Evolutionary conservation across 2,113 vertebrate species (phyloP).

Genomic region (Phoenicopterus ruber): DNA sequence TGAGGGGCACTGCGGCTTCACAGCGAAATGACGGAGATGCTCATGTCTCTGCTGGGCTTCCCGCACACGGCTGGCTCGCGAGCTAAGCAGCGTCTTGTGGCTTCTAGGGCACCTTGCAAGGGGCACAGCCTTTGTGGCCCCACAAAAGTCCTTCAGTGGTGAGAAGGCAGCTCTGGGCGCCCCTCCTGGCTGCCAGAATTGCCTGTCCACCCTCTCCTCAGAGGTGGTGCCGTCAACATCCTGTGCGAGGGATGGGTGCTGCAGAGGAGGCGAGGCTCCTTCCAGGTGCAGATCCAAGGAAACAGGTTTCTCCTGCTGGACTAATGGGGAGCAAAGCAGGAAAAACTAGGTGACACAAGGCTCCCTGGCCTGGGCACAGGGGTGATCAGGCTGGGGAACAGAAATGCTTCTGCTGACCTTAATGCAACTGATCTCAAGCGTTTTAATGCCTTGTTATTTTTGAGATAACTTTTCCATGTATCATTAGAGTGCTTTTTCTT

Average conservation of each 20-base stretch:
- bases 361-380: neutral
- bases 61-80: neutral
- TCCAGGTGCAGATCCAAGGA: neutral
- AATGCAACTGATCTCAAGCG: neutral
- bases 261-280: neutral
- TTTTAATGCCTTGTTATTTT: slow-evolving; percentile 31
- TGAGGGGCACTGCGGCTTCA: neutral
- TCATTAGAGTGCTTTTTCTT: neutral
- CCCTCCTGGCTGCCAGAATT: neutral
- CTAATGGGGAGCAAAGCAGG: neutral
- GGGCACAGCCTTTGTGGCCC: neutral
- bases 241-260: neutral
- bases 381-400: neutral
- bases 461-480: neutral
- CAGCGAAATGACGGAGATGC: neutral
- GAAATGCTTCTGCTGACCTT: neutral
- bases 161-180: neutral
- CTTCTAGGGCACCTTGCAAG: neutral
- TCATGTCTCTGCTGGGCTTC: neutral
- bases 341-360: neutral
- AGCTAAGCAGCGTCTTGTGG: neutral
- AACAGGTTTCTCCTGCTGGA: neutral
- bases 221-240: neutral
- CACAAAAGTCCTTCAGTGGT: neutral
- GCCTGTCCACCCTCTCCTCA: neutral